phyloP scores from a whole-genome alignment of 1,140 invertebrate species.

The Pseudomyrmex cubaensis region DNA sequence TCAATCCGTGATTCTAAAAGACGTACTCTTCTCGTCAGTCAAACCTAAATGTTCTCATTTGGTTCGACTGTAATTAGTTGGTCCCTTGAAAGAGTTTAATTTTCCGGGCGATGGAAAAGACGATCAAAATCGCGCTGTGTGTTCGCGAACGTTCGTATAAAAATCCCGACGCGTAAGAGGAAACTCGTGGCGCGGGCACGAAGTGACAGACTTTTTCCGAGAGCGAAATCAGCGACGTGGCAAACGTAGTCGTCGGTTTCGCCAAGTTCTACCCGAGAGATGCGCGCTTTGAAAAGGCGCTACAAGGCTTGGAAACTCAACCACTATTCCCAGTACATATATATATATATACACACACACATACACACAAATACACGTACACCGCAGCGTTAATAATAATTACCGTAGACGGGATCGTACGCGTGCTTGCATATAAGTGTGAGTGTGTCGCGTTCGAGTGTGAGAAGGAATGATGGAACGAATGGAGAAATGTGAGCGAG shows the following conservation, averaged over 20 bases:
- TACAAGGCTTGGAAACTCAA: constrained; percentile 81
- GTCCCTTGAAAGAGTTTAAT: too few species aligned
- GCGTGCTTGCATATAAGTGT: constrained; percentile 58
- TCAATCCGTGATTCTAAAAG: not conserved
- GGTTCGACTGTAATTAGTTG: too few species aligned
- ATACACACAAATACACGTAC: constrained; percentile 65
- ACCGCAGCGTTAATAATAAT: constrained; percentile 81
- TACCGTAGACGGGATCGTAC: constrained; percentile 78
- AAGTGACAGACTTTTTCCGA: too few species aligned
- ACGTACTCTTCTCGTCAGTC: not conserved
- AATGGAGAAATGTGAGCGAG: constrained; percentile 32
- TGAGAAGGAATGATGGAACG: constrained; percentile 58
- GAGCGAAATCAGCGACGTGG: not conserved
- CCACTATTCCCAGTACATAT: constrained; percentile 71
- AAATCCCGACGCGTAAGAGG: not conserved
- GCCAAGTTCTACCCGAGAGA: not conserved
- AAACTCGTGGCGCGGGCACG: not conserved
- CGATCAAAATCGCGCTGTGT: not conserved
- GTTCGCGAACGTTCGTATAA: constrained; percentile 5
- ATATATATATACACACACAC: too few species aligned
- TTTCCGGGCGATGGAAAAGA: not conserved
- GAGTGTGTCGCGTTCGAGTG: constrained; percentile 67
- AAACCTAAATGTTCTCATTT: constrained; percentile 1
- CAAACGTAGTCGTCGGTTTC: too few species aligned
- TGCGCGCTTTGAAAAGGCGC: constrained; percentile 72